Evolutionary conservation across 2,797 vertebrate species (phyloP).

Genomic region (Sphenodon punctatus): DNA sequence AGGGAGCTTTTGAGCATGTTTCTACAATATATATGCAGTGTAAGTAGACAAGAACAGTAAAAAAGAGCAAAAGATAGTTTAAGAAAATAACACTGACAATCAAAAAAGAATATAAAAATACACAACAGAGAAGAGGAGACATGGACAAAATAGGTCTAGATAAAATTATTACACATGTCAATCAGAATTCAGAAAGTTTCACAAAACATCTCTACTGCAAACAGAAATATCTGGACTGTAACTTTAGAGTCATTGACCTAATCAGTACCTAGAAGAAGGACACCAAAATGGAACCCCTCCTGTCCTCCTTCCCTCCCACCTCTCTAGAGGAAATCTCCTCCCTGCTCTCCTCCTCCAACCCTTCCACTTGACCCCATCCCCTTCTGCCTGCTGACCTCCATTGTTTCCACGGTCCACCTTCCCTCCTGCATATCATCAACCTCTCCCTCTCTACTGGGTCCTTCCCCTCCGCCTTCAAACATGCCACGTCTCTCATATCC

Average conservation of each 20-base stretch:
- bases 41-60: not conserved
- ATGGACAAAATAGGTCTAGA: not conserved
- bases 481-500: too few species aligned
- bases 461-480: too few species aligned
- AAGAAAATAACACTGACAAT: not conserved
- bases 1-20: not conserved
- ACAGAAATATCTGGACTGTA: not conserved
- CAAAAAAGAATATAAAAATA: not conserved
- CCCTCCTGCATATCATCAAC: too few species aligned
- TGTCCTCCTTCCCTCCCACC: too few species aligned
- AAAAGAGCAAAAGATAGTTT: not conserved
- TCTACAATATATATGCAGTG: not conserved
- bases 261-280: not conserved
- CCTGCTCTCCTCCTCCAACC: too few species aligned
- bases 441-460: too few species aligned
- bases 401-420: too few species aligned
- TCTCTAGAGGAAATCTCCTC: too few species aligned
- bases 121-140: not conserved
- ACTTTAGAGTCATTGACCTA: not conserved
- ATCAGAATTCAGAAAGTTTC: not conserved
- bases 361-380: too few species aligned
- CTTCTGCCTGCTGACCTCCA: too few species aligned
- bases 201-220: not conserved
- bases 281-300: not conserved
- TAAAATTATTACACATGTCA: not conserved